A percentile compares a stretch with the other conserved stretches of the same genome.
Conservation (phyloP, 1,140 invertebrate genomes). For the Dinoponera quadriceps region DNA sequence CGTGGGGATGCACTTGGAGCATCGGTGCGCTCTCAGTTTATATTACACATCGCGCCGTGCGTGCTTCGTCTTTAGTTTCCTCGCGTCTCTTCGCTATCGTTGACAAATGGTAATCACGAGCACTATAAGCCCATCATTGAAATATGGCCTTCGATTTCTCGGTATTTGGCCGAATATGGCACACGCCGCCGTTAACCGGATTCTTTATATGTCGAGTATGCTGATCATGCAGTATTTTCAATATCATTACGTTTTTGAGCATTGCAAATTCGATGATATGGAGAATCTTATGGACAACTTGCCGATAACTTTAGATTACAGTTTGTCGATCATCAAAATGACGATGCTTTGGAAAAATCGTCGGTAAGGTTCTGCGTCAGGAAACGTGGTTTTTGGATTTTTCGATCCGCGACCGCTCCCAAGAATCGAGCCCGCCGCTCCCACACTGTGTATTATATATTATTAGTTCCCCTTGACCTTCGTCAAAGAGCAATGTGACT, state of each 20-base stretch:
- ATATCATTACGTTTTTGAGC: conserved; percentile 15
- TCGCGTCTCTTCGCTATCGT: not conserved
- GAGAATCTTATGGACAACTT: conserved; percentile 23
- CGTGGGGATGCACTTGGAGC: not conserved
- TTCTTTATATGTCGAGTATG: not conserved
- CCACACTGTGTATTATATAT: no score
- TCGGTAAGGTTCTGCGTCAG: conserved; percentile 12
- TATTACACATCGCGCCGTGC: not conserved
- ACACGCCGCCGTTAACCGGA: not conserved
- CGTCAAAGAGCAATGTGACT: no score
- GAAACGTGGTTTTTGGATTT: not conserved
- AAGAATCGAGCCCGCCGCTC: no score
- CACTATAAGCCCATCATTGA: conserved; percentile 4
- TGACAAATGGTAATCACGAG: not conserved
- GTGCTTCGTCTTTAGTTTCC: not conserved
- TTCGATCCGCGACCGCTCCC: not conserved
- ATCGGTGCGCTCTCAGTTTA: not conserved
- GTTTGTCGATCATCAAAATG: conserved; percentile 30
- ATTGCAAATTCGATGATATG: not conserved
- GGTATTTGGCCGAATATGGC: conserved; percentile 15
- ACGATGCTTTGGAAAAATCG: conserved; percentile 15
- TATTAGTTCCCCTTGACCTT: not conserved
- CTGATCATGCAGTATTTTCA: conserved; percentile 27
- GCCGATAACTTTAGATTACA: not conserved
- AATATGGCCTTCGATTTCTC: not conserved